Conservation (phyloP, 1,140 invertebrate genomes). For the Dreissena rostriformis region DNA sequence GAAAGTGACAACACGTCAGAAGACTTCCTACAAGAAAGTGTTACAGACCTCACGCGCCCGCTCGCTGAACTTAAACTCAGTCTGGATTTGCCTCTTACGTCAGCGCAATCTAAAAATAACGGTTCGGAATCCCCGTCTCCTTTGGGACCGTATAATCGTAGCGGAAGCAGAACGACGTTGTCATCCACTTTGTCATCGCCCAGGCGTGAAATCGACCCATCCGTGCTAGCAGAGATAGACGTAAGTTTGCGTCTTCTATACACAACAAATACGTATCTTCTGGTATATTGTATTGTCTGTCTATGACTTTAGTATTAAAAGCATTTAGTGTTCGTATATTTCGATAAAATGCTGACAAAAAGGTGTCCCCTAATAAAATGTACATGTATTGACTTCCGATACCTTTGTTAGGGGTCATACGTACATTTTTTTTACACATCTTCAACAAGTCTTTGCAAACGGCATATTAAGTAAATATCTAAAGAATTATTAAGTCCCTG, state of each 20-base stretch:
- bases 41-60: conserved; percentile 25
- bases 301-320: background rate
- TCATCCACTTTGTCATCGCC: conserved; percentile 50
- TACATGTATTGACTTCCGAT: too few relatives aligned
- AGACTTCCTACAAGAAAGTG: conserved; percentile 23
- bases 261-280: background rate
- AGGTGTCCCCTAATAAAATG: too few relatives aligned
- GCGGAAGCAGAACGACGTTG: conserved; percentile 37
- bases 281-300: background rate
- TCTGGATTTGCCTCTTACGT: conserved; percentile 11
- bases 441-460: too few relatives aligned
- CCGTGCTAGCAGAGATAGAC: conserved; percentile 68
- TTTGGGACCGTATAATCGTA: conserved; percentile 21
- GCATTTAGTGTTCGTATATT: background rate
- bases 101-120: background rate
- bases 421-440: too few relatives aligned
- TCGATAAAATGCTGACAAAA: too few relatives aligned
- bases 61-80: conserved; percentile 31
- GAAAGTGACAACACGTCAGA: conserved; percentile 14
- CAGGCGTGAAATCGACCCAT: conserved; percentile 62
- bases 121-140: conserved; percentile 27
- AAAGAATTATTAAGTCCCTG: too few relatives aligned
- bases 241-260: conserved; percentile 49
- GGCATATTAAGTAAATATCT: too few relatives aligned
- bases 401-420: too few relatives aligned